Evolutionary conservation across 1,140 invertebrate genomes (phyloP).

Genomic region (Megathymus violae): DNA sequence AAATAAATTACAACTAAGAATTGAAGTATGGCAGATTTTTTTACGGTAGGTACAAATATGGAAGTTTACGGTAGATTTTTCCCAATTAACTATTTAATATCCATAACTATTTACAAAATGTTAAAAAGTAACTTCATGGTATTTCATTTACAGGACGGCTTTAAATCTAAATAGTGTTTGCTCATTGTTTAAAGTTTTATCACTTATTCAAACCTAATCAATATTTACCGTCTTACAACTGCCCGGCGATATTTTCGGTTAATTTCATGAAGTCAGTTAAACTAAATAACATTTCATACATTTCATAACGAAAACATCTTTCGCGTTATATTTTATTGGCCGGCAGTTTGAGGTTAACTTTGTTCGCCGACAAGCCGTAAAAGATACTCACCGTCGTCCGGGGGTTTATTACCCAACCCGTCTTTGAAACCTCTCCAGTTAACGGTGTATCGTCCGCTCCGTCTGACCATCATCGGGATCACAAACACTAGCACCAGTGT

Average conservation of each 20-base stretch:
- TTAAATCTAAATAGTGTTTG: too few relatives aligned
- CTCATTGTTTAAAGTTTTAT: too few relatives aligned
- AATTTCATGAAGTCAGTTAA: neutral
- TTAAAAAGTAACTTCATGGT: too few relatives aligned
- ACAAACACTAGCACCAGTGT: slow-evolving; percentile 33
- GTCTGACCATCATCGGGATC: slow-evolving; percentile 78
- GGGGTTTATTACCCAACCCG: slow-evolving; percentile 76
- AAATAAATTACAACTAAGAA: too few relatives aligned
- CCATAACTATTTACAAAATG: neutral
- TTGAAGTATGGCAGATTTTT: too few relatives aligned
- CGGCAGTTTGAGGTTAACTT: slow-evolving; percentile 40
- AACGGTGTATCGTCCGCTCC: slow-evolving; percentile 80
- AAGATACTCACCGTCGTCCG: slow-evolving; percentile 78
- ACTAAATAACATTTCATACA: slow-evolving; percentile 11
- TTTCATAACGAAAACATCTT: slow-evolving; percentile 8
- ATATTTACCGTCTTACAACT: neutral
- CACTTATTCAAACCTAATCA: too few relatives aligned
- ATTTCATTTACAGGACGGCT: too few relatives aligned
- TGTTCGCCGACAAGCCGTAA: slow-evolving; percentile 12
- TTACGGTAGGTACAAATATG: too few relatives aligned
- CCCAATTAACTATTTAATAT: neutral
- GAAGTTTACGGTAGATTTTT: too few relatives aligned
- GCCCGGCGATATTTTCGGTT: slow-evolving; percentile 12
- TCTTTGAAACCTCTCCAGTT: slow-evolving; percentile 81
- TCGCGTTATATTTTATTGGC: slow-evolving; percentile 17